Evolutionary conservation across 2,113 vertebrate species (phyloP), one percentile per base, ranked within the genome.

Genomic region (Hiodon tergisus): DNA sequence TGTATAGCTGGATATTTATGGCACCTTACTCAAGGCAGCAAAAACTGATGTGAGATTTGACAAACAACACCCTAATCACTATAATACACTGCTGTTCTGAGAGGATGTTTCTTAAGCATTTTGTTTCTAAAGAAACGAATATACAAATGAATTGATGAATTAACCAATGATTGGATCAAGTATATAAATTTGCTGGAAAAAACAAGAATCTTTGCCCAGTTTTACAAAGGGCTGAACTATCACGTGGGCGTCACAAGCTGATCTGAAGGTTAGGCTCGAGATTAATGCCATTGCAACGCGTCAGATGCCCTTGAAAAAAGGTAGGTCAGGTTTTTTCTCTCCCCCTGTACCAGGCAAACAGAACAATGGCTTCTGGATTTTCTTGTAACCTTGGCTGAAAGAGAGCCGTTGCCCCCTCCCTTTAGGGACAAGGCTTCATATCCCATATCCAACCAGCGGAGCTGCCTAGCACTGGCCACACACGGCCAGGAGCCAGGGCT

Each of bases 381-480:
- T 74, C 72, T 78, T 69, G 74, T 78, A 82, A 78, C 80, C 78
- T 81, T 81, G 78, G 72, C 78, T 69, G 70, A 61, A 79, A 78
- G 55, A 78, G 76, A 74, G 53, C 69, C 76, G 75, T 76, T 53
- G 61, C 51, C n/a, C 58, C 71, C 63, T 72, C 78, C 78, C 60
- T 53, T 48, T 16, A 31, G 72, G 72, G n/a, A 11, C 6, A 59
- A 14, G 50, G 51, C 72, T 65, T 65, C 72, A 63, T 73, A 14
- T 59, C 9, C 48, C 16, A 65, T 73, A 60, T 62, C 51, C 60
- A 73, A 51, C 65, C 72, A 73, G 72, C 72, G 16, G 59, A 71
- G 11, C 54, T 31, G 46, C 16, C 54, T 59, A 71, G 55, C 31
- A n/a, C 55, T 59, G 55, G n/a, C 52, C 16, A 13, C 61, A 62